Conservation (phyloP, 2,113 vertebrate species). For the Glaucomys volans region DNA sequence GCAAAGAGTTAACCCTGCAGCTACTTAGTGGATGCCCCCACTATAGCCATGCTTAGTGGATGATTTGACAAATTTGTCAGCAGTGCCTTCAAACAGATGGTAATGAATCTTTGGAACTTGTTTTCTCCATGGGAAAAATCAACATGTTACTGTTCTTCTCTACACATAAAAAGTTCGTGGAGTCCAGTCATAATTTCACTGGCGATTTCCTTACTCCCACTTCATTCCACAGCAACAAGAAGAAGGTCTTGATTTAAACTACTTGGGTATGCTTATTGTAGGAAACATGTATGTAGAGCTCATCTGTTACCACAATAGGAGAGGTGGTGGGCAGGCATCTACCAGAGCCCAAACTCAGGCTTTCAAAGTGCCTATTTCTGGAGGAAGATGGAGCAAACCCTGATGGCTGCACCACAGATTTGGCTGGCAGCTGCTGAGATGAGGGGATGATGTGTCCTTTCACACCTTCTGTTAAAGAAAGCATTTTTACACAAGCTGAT, state of each 20-base stretch:
- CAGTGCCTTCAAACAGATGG: not conserved
- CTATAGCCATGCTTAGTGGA: too few species aligned
- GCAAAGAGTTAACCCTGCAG: too few species aligned
- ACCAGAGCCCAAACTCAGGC: not conserved
- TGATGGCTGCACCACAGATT: not conserved
- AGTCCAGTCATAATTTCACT: not conserved
- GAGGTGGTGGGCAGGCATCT: not conserved
- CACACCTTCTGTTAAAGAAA: conserved; percentile 65
- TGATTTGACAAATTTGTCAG: not conserved
- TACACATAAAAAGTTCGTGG: not conserved
- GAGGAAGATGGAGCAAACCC: not conserved
- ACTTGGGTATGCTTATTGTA: not conserved
- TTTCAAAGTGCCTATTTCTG: not conserved
- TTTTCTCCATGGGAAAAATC: not conserved
- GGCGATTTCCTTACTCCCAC: not conserved
- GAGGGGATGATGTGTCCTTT: not conserved
- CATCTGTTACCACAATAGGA: not conserved
- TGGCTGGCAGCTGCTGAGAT: conserved; percentile 50
- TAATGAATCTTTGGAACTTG: not conserved
- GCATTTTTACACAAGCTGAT: conserved; percentile 67
- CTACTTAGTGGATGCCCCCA: too few species aligned
- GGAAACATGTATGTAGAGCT: not conserved
- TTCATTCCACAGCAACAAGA: not conserved
- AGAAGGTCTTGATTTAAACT: not conserved
- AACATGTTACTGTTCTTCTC: not conserved